A percentile compares a stretch with the other conserved stretches of the same genome.
Conservation (phyloP, 1,140 invertebrate species). For the Drosophila simulans region DNA sequence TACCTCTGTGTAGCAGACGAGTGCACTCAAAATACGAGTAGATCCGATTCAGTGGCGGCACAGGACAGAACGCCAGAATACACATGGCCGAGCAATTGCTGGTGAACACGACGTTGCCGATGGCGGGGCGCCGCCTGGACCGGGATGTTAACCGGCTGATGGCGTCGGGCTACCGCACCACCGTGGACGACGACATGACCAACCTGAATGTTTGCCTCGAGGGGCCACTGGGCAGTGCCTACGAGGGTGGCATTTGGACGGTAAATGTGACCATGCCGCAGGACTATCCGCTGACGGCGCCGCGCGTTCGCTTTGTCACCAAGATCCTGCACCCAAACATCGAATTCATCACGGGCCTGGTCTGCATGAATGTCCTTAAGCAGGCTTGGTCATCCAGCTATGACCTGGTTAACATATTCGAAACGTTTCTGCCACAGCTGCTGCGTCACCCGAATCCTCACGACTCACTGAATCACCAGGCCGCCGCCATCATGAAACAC, state of each 20-base stretch:
- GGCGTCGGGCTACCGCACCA: constrained; percentile 99
- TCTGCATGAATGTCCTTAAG: constrained; percentile 99
- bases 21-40: constrained; percentile 70
- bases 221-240: constrained; percentile 98
- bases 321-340: constrained; percentile 99
- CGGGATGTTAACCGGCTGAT: constrained; percentile 99
- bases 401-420: constrained; percentile 99
- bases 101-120: constrained; percentile 97
- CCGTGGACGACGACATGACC: constrained; percentile 97
- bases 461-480: constrained; percentile 98
- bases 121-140: constrained; percentile 99
- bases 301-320: constrained; percentile 99
- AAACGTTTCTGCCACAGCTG: constrained; percentile 99
- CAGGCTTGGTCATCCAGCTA: constrained; percentile 96
- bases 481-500: constrained; percentile 99
- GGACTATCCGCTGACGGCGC: constrained; percentile 99
- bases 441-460: constrained; percentile 99
- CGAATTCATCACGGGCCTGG: constrained; percentile 99
- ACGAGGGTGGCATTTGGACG: constrained; percentile 99
- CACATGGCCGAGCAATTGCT: constrained; percentile 56
- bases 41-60: constrained; percentile 55
- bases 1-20: constrained; percentile 70
- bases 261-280: constrained; percentile 99
- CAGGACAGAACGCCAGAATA: constrained; percentile 41
- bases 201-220: constrained; percentile 99